A percentile compares a stretch with the other conserved stretches of the same genome.
Conservation (phyloP, 2,888 invertebrate species). For the Lamproptera curius region DNA sequence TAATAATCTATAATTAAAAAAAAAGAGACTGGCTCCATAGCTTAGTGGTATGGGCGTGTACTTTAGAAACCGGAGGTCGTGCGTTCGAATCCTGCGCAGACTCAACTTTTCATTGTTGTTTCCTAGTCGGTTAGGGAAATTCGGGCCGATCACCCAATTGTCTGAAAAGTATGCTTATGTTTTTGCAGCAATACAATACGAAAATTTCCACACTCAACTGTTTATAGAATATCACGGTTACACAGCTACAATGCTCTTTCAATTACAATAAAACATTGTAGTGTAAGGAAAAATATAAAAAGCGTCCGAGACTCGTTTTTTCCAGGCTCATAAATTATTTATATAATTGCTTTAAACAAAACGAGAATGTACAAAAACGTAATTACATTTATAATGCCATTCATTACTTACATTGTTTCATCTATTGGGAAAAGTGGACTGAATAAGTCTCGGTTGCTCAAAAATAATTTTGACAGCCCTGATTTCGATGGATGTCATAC, state of each 20-base stretch:
- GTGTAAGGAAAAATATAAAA: conserved; percentile 1
- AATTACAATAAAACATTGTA: conserved; percentile 12
- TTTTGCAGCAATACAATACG: too few relatives aligned
- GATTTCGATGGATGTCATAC: conserved; percentile 1
- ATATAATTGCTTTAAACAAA: conserved; percentile 44
- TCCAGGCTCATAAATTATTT: conserved; percentile 35
- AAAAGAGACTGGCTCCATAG: too few relatives aligned
- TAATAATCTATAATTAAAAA: too few relatives aligned
- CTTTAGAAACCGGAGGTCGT: too few relatives aligned
- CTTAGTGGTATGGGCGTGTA: too few relatives aligned
- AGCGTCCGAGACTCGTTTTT: conserved; percentile 20
- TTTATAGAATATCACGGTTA: too few relatives aligned
- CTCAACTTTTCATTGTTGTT: too few relatives aligned
- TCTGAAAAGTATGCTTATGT: too few relatives aligned
- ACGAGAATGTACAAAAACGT: conserved; percentile 42
- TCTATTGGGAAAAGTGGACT: conserved; percentile 43
- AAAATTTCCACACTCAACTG: too few relatives aligned
- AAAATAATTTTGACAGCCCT: conserved; percentile 29
- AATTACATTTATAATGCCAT: conserved; percentile 37
- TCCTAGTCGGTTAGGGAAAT: too few relatives aligned
- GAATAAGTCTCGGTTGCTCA: conserved; percentile 15
- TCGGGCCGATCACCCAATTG: too few relatives aligned
- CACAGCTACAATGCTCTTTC: conserved; percentile 11
- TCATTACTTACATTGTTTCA: conserved; percentile 55
- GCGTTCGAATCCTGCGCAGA: too few relatives aligned